These are phyloP conservation scores for Rhineura floridana DNA, from an alignment of 2,113 vertebrate genomes.

Conservation along the genomic window DNA sequence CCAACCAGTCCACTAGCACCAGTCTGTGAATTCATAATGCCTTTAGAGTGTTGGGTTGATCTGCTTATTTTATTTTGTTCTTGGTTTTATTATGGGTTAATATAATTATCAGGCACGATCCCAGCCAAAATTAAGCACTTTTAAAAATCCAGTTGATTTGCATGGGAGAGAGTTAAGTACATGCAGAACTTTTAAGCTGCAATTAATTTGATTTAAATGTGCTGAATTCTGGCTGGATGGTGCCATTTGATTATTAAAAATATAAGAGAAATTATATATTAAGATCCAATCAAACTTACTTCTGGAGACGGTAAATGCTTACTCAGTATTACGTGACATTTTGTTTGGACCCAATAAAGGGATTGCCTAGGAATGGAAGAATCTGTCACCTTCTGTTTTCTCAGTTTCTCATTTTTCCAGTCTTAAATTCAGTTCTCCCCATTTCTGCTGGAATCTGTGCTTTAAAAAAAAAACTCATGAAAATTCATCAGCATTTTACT, in stretches of 20 bases:
- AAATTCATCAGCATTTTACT: no score
- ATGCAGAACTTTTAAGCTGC: not conserved
- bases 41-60: not conserved
- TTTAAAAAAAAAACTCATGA: no score
- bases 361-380: no score
- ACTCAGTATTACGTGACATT: no score
- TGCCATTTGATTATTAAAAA: not conserved
- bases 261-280: not conserved
- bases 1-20: not conserved
- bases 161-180: not conserved
- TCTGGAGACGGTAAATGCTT: no score
- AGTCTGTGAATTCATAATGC: not conserved
- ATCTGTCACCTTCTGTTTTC: no score
- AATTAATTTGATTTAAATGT: not conserved
- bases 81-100: not conserved
- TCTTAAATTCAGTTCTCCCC: no score
- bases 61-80: not conserved
- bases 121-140: not conserved
- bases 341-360: no score
- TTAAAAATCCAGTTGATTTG: not conserved
- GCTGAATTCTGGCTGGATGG: not conserved
- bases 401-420: no score
- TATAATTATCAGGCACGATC: not conserved
- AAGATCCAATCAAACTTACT: no score
- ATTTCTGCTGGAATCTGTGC: no score